A percentile compares a stretch with the other conserved stretches of the same genome.
Conservation (phyloP, 2,888 invertebrate species). For the Drosophila yooni region DNA sequence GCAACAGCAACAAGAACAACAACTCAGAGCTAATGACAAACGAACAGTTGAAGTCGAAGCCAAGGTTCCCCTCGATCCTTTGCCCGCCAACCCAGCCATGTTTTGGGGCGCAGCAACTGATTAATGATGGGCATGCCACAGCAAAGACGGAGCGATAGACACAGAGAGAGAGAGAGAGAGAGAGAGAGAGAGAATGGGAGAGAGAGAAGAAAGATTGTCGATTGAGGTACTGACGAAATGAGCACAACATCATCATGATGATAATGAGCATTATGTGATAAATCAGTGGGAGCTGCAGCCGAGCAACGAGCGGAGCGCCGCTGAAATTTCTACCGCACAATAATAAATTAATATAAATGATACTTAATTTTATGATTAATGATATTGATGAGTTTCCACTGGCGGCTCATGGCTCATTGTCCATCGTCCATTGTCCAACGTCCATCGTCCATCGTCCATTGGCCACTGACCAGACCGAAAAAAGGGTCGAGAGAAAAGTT, state of each 20-base stretch:
- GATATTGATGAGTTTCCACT: conserved; percentile 78
- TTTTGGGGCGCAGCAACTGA: conserved; percentile 58
- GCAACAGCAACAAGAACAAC: conserved; percentile 9
- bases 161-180: conserved; percentile 3
- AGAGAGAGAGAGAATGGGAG: conserved; percentile 11
- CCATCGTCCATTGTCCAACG: not conserved
- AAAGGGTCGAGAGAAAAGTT: conserved; percentile 58
- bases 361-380: conserved; percentile 83
- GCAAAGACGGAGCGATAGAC: conserved; percentile 6
- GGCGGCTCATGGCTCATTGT: conserved; percentile 35
- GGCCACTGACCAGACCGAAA: conserved; percentile 29
- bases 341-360: conserved; percentile 84
- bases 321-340: conserved; percentile 75
- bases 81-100: not conserved
- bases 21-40: conserved; percentile 70
- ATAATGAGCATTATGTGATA: conserved; percentile 77
- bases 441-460: not conserved
- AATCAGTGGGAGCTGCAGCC: conserved; percentile 52
- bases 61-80: conserved; percentile 5
- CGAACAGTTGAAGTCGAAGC: conserved; percentile 57
- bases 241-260: conserved; percentile 78
- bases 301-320: conserved; percentile 52
- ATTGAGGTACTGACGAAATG: conserved; percentile 68
- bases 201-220: conserved; percentile 25
- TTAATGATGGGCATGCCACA: conserved; percentile 76